Evolutionary conservation across 2,888 invertebrate species (phyloP), one percentile per base, ranked within the genome.

Genomic region (Spodoptera littoralis): DNA sequence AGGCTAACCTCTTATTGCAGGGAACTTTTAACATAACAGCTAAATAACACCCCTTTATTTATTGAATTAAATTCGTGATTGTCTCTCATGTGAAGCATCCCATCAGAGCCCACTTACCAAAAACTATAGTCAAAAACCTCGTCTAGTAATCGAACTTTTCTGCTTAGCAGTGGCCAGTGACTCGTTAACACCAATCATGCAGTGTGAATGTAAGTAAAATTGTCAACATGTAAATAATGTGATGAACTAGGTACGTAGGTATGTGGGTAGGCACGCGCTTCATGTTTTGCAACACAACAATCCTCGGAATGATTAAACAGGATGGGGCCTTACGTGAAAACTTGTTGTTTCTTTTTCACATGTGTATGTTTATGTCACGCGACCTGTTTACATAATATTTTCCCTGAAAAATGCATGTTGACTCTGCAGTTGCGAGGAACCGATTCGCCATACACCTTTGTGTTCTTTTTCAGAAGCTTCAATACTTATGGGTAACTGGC

Each of bases 261-360:
- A 36, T 36, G 36, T 8, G 36, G 36, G 36, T 30, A 49, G 53
- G 72, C 90, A 81, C 90, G 89, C 82, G 90, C 85, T 72, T 54
- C 51, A 79, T 88, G 85, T 89, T 88, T 86, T 85, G 75, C 80
- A 79, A 80, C 67, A 71, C 70, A 84, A 78, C 82, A 88, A 90
- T 91, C 88, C 84, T 67, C 77, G 86, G 90, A 88, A 92, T 92
- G 84, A 60, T 79, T 86, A 89, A 92, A 92, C 91, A 91, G 87
- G 87, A 84, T 77, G 81, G 74, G 72, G 74, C 64, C 64, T 84
- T 36, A 80, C 74, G 66, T 80, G 80, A 83, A 84, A 82, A 82
- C 76, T 77, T 84, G 73, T 84, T 86, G 80, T 83, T 85, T 83
- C 82, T 85, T 84, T 87, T 84, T 79, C 84, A 83, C 81, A 82